Percentiles rank a stretch among this genome's conserved stretches.
Conservation (phyloP, 1,140 invertebrate genomes). For the Aphidius gifuensis region DNA sequence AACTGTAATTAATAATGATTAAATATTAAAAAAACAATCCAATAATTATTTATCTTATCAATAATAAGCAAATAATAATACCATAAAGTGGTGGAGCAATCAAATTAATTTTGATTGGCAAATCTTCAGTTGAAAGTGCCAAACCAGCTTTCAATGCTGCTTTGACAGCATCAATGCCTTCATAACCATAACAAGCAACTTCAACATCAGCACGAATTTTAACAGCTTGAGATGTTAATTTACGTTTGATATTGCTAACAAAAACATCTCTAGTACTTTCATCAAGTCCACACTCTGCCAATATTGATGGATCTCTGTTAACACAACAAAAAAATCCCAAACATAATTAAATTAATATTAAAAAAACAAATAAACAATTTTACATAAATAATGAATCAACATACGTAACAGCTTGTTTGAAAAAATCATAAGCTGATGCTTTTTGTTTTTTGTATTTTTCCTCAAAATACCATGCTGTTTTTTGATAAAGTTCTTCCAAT, state of each 20-base stretch:
- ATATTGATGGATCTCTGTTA: constrained; percentile 81
- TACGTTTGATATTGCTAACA: constrained; percentile 91
- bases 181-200: constrained; percentile 97
- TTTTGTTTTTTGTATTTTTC: constrained; percentile 91
- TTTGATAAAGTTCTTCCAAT: constrained; percentile 91
- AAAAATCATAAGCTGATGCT: constrained; percentile 94
- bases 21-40: background rate
- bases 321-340: constrained; percentile 8
- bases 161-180: constrained; percentile 99
- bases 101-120: constrained; percentile 98
- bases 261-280: constrained; percentile 90
- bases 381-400: constrained; percentile 41
- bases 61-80: constrained; percentile 39
- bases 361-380: constrained; percentile 4
- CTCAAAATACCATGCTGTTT: constrained; percentile 99
- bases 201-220: constrained; percentile 98
- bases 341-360: background rate
- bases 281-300: constrained; percentile 95
- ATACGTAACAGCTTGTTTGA: constrained; percentile 97
- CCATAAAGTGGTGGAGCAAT: constrained; percentile 97
- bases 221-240: constrained; percentile 95
- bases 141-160: constrained; percentile 87
- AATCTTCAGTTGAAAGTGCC: constrained; percentile 85
- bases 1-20: constrained; percentile 59
- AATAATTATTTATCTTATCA: too few species aligned